Evolutionary conservation across 1,140 invertebrate genomes (phyloP).

Genomic region (Bactericera cockerelli): DNA sequence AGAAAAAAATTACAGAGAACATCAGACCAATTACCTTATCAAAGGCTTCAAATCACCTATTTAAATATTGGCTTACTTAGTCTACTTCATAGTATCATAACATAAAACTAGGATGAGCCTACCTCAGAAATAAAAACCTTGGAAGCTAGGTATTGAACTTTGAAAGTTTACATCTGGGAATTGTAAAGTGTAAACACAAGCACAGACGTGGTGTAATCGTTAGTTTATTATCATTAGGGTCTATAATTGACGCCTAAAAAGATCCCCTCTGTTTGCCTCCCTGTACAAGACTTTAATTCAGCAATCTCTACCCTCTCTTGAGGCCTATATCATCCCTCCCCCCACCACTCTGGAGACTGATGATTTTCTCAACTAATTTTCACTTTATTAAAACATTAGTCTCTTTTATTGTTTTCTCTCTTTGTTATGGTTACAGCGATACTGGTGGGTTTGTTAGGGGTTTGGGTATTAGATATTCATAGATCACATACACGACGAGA

Average conservation of each 20-base stretch:
- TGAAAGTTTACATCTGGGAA: slow-evolving; percentile 7
- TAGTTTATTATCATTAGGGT: slow-evolving; percentile 1
- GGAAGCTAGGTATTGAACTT: background rate
- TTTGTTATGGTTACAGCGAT: too few species aligned
- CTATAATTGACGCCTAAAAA: slow-evolving; percentile 2
- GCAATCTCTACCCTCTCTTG: background rate
- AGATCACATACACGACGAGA: too few species aligned
- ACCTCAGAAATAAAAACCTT: background rate
- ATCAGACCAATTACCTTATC: too few species aligned
- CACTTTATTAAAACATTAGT: slow-evolving; percentile 7
- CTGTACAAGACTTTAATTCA: background rate
- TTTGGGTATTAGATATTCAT: too few species aligned
- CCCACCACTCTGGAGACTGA: background rate
- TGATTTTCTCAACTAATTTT: background rate
- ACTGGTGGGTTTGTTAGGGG: too few species aligned
- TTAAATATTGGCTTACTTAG: too few species aligned
- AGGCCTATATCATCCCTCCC: background rate
- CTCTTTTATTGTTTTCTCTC: too few species aligned
- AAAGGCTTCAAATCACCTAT: too few species aligned
- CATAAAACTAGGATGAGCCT: too few species aligned
- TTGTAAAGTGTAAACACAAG: background rate
- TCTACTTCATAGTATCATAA: too few species aligned
- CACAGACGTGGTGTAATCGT: background rate
- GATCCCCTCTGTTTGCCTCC: background rate
- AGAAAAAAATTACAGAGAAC: too few species aligned